Evolutionary conservation across 2,797 vertebrate genomes (phyloP).

Genomic region (Crocodylus rhombifer): DNA sequence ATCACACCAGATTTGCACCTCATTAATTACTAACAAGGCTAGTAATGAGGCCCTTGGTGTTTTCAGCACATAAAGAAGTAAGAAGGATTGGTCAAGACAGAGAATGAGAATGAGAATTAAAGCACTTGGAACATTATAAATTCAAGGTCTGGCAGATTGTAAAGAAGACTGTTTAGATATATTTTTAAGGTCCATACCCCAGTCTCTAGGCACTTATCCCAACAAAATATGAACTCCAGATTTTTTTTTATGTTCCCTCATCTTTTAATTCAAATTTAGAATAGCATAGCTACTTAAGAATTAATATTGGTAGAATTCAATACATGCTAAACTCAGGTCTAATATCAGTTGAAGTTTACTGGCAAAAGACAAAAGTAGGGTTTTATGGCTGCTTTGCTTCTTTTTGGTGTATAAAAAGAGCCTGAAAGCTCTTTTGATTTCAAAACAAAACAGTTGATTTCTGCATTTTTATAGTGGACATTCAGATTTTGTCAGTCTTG

Average conservation of each 20-base stretch:
- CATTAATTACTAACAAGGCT: background rate
- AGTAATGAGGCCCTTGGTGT: background rate
- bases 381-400: background rate
- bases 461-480: background rate
- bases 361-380: background rate
- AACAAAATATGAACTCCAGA: background rate
- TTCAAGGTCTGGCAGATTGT: background rate
- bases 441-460: background rate
- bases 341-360: background rate
- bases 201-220: background rate
- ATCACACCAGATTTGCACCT: background rate
- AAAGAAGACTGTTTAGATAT: background rate
- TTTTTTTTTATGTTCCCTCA: background rate
- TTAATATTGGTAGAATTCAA: background rate
- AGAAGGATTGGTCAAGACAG: background rate
- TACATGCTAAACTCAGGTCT: background rate
- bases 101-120: background rate
- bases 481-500: background rate
- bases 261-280: background rate
- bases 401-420: background rate
- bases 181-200: background rate
- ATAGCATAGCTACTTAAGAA: background rate
- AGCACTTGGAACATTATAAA: background rate
- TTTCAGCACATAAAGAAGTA: background rate
- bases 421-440: background rate